phyloP scores from a whole-genome alignment of 2,797 vertebrate genomes.

The Catharus ustulatus region DNA sequence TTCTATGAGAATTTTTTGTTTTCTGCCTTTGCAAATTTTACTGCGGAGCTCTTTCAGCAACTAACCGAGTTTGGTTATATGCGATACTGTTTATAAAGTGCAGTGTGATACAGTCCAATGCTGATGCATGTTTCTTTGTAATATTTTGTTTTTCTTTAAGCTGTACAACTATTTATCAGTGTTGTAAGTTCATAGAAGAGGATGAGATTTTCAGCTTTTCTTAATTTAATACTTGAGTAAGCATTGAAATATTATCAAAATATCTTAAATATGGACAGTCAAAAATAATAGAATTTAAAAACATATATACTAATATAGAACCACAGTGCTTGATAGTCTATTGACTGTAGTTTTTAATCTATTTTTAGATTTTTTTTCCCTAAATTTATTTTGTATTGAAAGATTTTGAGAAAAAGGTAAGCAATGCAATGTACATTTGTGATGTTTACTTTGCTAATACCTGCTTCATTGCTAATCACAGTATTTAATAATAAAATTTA shows the following conservation, averaged over 20 bases:
- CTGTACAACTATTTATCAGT: not conserved
- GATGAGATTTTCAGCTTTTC: not conserved
- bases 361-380: not conserved
- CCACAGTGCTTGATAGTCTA: not conserved
- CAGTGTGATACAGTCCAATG: not conserved
- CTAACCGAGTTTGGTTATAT: not conserved
- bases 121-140: not conserved
- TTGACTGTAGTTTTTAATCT: not conserved
- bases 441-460: not conserved
- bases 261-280: not conserved
- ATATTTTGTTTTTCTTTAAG: not conserved
- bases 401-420: not conserved
- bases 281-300: not conserved
- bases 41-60: not conserved
- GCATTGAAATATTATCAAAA: not conserved
- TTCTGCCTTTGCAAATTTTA: not conserved
- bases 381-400: not conserved
- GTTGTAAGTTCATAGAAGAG: not conserved
- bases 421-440: not conserved
- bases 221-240: not conserved
- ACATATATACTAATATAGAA: not conserved
- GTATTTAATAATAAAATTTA: not conserved
- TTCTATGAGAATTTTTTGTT: not conserved
- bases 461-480: not conserved
- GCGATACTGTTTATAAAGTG: not conserved